Evolutionary conservation across 1,140 invertebrate genomes (phyloP).

Genomic region (Leptonema lineaticorne): DNA sequence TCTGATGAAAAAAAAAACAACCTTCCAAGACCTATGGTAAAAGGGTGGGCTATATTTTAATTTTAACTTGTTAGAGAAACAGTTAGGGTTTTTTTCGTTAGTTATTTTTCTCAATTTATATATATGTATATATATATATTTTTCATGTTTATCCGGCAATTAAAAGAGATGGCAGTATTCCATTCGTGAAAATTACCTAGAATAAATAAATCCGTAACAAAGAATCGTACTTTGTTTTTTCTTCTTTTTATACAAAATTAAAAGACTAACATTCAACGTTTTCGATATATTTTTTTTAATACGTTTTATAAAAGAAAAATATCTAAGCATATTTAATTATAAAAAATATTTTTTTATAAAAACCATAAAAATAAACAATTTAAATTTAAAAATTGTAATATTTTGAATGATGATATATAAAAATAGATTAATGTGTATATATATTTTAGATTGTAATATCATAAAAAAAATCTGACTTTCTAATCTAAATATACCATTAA

Average conservation of each 20-base stretch:
- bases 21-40: background rate
- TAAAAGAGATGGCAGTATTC: slow-evolving; percentile 15
- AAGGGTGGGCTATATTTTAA: slow-evolving; percentile 1
- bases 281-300: too few relatives aligned
- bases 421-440: too few relatives aligned
- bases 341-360: too few relatives aligned
- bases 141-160: slow-evolving; percentile 15
- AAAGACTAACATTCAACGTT: slow-evolving; percentile 27
- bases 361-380: too few relatives aligned
- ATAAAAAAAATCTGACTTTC: too few relatives aligned
- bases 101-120: background rate
- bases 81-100: background rate
- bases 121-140: too few relatives aligned
- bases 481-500: too few relatives aligned
- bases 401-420: too few relatives aligned
- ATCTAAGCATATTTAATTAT: too few relatives aligned
- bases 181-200: background rate
- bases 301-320: too few relatives aligned
- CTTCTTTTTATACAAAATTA: slow-evolving; percentile 24
- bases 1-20: background rate
- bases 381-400: too few relatives aligned
- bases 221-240: slow-evolving; percentile 25
- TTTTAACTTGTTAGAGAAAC: background rate
- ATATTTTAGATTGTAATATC: too few relatives aligned
- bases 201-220: slow-evolving; percentile 26